Evolutionary conservation across 2,113 vertebrate genomes (phyloP).

Genomic region (Ursus arctos): DNA sequence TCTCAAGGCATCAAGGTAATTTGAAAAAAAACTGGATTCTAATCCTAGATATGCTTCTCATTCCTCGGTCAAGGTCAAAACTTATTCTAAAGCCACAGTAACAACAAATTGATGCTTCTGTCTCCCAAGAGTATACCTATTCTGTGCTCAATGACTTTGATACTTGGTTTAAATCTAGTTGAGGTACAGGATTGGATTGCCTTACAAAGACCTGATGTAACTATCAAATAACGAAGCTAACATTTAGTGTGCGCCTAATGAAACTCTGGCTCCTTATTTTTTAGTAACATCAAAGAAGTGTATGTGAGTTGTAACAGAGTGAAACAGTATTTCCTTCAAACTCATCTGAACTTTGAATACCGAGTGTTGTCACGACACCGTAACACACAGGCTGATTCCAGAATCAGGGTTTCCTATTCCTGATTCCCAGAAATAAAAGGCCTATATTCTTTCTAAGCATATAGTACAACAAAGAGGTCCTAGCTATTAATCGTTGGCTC

Average conservation of each 20-base stretch:
- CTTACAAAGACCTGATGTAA: neutral
- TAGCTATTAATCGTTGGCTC: neutral
- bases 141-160: neutral
- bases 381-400: neutral
- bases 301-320: neutral
- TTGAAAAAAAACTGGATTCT: neutral
- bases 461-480: neutral
- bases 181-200: neutral
- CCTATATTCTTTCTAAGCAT: neutral
- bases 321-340: neutral
- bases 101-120: neutral
- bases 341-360: neutral
- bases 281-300: neutral
- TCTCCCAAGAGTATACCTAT: neutral
- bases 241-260: neutral
- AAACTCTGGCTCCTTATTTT: constrained; percentile 6
- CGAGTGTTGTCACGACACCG: neutral
- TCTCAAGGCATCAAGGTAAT: neutral
- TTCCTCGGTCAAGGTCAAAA: neutral
- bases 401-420: neutral
- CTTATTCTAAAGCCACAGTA: neutral
- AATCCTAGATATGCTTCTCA: neutral
- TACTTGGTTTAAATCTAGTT: neutral
- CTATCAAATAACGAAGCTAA: neutral
- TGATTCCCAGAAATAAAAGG: neutral